Base-by-base conservation (phyloP, 2,888 invertebrate genomes). In the Neoscelio sp. region DNA sequence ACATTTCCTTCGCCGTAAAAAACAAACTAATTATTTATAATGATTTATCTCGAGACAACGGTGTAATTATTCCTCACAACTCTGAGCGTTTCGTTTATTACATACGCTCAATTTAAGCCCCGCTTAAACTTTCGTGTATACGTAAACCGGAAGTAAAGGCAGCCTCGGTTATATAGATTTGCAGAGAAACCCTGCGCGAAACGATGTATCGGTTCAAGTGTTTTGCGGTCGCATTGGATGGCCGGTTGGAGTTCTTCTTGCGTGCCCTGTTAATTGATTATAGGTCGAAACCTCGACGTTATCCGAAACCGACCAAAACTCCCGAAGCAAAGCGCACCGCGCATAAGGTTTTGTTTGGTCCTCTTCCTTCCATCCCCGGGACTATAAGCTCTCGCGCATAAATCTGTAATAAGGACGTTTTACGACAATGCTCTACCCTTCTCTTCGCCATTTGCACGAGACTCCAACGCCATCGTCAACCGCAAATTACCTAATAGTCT, bases 211-310 rank as follows among this genome's bases (percentile, higher is more conserved):
- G 79, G 77, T 70, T 54, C 33, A 74, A 74, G 60, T 71, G 77
- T 80, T 80, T 81, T 81, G 80, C 33, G 58, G 68, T 46, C 52
- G 56, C 70, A 67, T 64, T 60, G 60, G 65, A 71, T 65, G 80
- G 68, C 52, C 80, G 78, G 62, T 67, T 58, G 46, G 33, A 75
- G 78, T 81, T 79, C 76, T 81, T 86, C 88, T 86, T 83, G 87
- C 83, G 67, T 78, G 62, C 13, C 2, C 67, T 84, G 85, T 87
- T 88, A 87, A 88, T 88, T 87, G 87, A 88, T 88, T 87, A 86
- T 85, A 84, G 86, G 84, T 85, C 82, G 85, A 83, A 84, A 81
- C 83, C 82, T 82, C 75, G 79, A 54, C 79, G 78, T 83, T 74
- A 76, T 68, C 80, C 81, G 70, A 73, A 58, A 79, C 75, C 78